Base-by-base conservation (phyloP, 2,797 vertebrate species). In the Geotrypetes seraphini region DNA sequence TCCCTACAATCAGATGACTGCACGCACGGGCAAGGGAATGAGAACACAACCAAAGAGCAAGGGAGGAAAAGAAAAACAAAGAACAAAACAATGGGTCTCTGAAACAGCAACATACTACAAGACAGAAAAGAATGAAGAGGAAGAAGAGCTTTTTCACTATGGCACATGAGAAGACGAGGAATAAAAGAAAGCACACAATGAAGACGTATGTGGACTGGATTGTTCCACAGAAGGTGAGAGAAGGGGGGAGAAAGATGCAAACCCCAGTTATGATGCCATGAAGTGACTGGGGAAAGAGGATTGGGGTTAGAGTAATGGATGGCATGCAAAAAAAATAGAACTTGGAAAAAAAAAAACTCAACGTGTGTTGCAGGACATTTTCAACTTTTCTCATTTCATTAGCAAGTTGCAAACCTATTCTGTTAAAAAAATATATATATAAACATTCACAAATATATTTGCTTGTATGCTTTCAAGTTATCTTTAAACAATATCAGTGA, bases 1-100 rank as follows among this genome's bases (percentile, higher is more conserved):
- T 90, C 88, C 86, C 94, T 94, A 87, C 78, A 92, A 81, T 95
- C 87, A 81, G 88, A 73, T 63, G 94, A 89, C 89, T 96, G 85
- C 76, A 89, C 87, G 84, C 81, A 62, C 68, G 77, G 73, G 70
- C 58, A 63, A 63, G 73, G 68, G 72, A 70, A 78, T 76, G 68
- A 75, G 61, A 81, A 63, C 60, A 60, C 69, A 79, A 60, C 65
- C 63, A 69, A 75, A 60, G 55, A 72, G 60, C 38, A 25, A 50
- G 50, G 63, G 67, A 52, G 58, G 37, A 63, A 69, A 47, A 62
- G 56, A 55, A 69, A 70, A 69, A 67, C 71, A 60, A 73, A 82
- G n/a, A 63, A 66, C 56, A 68, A 83, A 80, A 65, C 63, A 59
- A 84, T 73, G 76, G 58, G 70, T 70, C 58, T 72, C 54, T 44